These are phyloP conservation scores for Pecten maximus DNA, from an alignment of 2,888 invertebrate genomes.

Conservation along the genomic window DNA sequence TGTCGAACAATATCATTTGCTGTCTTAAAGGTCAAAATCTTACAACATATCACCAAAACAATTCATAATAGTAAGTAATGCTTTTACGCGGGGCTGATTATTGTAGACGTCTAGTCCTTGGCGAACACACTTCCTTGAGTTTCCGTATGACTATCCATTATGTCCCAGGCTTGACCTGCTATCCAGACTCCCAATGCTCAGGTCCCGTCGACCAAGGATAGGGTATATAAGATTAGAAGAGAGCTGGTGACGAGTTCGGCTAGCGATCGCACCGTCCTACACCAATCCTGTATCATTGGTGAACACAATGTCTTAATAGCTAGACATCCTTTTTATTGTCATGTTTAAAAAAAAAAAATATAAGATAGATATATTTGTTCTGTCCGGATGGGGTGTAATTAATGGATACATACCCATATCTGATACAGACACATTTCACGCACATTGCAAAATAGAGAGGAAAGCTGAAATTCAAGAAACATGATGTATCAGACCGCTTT, in stretches of 20 bases:
- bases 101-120: background rate
- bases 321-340: background rate
- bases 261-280: background rate
- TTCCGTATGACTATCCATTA: background rate
- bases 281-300: background rate
- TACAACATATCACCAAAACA: background rate
- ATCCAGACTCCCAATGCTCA: background rate
- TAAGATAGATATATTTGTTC: no score
- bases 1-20: background rate
- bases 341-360: no score
- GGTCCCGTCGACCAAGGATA: background rate
- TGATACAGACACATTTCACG: no score
- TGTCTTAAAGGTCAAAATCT: background rate
- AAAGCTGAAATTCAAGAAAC: no score
- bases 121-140: background rate
- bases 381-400: no score
- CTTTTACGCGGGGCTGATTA: background rate
- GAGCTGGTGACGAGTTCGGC: background rate
- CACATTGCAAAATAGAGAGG: no score
- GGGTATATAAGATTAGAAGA: background rate
- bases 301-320: background rate
- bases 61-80: background rate
- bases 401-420: no score
- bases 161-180: background rate
- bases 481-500: no score